Evolutionary conservation across 2,113 vertebrate species (phyloP), one percentile per base, ranked within the genome.

Genomic region (Hippocampus comes): DNA sequence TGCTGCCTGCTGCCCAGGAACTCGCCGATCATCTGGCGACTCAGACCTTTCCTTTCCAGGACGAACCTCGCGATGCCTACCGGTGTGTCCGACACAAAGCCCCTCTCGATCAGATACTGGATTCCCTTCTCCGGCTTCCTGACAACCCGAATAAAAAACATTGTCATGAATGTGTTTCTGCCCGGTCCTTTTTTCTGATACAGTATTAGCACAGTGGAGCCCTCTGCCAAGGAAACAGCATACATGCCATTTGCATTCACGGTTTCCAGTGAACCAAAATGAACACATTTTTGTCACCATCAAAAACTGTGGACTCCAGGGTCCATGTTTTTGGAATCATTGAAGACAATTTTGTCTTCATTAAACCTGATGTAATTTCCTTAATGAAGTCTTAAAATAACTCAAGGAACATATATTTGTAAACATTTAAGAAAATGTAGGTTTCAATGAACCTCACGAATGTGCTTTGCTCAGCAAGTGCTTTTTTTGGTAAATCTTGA

Each of bases 51-150:
- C 82, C 96, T 89, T 88, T 98, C 95, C 89, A 98, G 93, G 86
- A 97, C 97, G 91, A 98, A 98, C 77, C 95, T 92, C 51, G 96
- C 96, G 11, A 98, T 94, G 30, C 96, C 96, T 63, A 98, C 93
- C 0, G 96, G 96, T 0, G 96, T 97, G 91, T 98, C 96, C 0
- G 96, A 97, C 63, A 96, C 93, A 57, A 98, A 98, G 48, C 96
- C 94, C 59, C 95, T 87, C 87, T 98, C 96, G 0, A 98, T 97
- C 90, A 98, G 90, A 88, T 96, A 98, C 91, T 98, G 96, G 92
- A 97, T 97, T 69, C 96, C 96, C 81, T 96, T 97, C 89, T 98
- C 96, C 0, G 96, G 96, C 78, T 98, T 98, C 92, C 96, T 98
- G 68, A 21, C 9, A 51, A 68, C 14, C 41, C 12, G 7, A 64